Conservation (phyloP, 1,140 invertebrate genomes). For the Pinna nobilis region DNA sequence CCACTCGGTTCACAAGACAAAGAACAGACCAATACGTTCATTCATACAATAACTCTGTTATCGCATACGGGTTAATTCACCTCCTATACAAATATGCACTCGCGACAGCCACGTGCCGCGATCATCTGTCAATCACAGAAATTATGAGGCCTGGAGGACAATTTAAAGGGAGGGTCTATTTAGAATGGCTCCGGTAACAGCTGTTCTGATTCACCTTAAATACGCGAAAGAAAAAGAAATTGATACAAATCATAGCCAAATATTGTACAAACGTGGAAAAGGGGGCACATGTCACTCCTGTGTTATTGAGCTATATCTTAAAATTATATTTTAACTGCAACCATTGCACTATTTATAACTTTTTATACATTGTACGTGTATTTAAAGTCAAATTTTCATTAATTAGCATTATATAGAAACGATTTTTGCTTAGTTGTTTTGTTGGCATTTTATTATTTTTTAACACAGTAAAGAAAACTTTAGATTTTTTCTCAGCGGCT, state of each 20-base stretch:
- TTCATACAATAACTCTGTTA: constrained; percentile 13
- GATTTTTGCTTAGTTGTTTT: too few species aligned
- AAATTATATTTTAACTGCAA: neutral
- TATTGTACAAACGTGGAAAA: neutral
- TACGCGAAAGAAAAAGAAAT: constrained; percentile 2
- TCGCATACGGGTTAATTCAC: too few species aligned
- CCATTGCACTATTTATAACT: too few species aligned
- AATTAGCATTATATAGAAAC: too few species aligned
- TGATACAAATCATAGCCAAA: neutral
- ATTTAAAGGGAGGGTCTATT: constrained; percentile 2
- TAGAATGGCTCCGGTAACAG: neutral
- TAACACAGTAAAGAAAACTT: too few species aligned
- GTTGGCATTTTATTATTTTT: too few species aligned
- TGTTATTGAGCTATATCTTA: too few species aligned
- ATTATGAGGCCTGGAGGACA: neutral
- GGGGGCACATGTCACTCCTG: too few species aligned
- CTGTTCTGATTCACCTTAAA: constrained; percentile 5
- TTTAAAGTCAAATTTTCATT: too few species aligned
- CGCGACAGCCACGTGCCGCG: constrained; percentile 15
- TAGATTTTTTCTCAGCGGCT: too few species aligned
- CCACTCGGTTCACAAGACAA: constrained; percentile 3
- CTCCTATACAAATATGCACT: too few species aligned
- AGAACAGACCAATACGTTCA: neutral
- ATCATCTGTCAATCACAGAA: constrained; percentile 5
- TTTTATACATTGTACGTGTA: too few species aligned